Evolutionary conservation across 2,888 invertebrate species (phyloP), one percentile per base, ranked within the genome.

Genomic region (Pseudanteris insignis): DNA sequence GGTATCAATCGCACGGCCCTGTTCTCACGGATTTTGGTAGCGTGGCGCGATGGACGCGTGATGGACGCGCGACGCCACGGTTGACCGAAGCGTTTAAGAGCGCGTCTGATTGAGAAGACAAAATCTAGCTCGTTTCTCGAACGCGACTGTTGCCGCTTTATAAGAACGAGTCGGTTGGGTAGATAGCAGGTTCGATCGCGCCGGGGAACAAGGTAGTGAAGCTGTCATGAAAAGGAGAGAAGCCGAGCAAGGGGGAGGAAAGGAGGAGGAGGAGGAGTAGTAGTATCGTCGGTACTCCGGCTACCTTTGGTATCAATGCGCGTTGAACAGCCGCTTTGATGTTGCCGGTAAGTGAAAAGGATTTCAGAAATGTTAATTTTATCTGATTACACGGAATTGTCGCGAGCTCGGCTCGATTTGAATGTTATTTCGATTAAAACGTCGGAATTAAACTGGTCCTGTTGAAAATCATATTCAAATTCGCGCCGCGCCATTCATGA

Each of bases 201-300:
- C 44, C 33, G 37, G 36, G 59, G 33, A 64, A 70, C 67, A 64
- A 69, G 66, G 62, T 70, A 70, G 72, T 69, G 72, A 74, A 74
- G 73, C 73, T 74, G 74, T 76, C 75, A 71, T 57, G 64, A 66
- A 70, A 75, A 72, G 75, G 68, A 66, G 69, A 74, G 58, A 63
- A 63, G 50, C 40, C 43, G 36, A 59, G 28, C 40, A 59, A 53
- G 38, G 48, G 53, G 53, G 54, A 54, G 48, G 53, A 59, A 62
- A 53, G 50, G 44, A 59, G 58, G 58, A 4, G 18, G 18, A 18
- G n/a, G n/a, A n/a, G n/a, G n/a, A n/a, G n/a, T n/a, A n/a, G n/a
- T n/a, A 54, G 53, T 30, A 59, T 60, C 48, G 40, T 47, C 53
- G 71, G 72, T 72, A 72, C 72, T 67, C n/a, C 64, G 65, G 64